Evolutionary conservation across 2,113 vertebrate genomes (phyloP), one percentile per base, ranked within the genome.

Genomic region (Alces alces): DNA sequence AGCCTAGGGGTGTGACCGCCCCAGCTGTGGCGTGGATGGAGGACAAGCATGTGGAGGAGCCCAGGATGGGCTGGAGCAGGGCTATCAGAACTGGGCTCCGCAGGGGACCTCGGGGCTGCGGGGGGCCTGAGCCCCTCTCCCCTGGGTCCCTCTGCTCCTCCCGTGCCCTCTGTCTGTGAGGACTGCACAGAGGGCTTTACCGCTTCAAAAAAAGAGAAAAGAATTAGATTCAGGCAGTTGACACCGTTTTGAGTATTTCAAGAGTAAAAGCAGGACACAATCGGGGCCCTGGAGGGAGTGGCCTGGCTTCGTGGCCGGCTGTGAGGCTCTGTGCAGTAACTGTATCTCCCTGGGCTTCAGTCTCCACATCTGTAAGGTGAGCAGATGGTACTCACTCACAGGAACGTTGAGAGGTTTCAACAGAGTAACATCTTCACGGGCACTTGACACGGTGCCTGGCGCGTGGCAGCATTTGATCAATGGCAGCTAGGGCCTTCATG

Each of bases 381-480:
- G 58, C 15, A 76, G n/a, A 7, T 11, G 1, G 89, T 2, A 0
- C 30, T 47, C 33, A 16, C 33, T 28, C n/a, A 4, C 47, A 8
- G 57, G 25, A 21, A 15, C 14, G 0, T 7, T 21, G 28, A 87
- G 80, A 36, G 57, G 54, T 16, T 28, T 52, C 12, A 43, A 36
- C n/a, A 64, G 57, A 89, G 60, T 58, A 1, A 0, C 7, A 10
- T 52, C 50, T 80, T 60, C 11, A 2, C 6, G 14, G 83, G 43
- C 28, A 2, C 88, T 13, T 11, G 57, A 52, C 61, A 7, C 6
- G 2, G 61, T 9, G 2, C 85, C 87, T 36, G 64, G 73, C 36
- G 1, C 0, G 1, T 1, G 60, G 6, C 4, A 1, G 23, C 25
- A 3, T 27, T 17, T 4, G 0, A 2, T 61, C 19, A 12, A 7